A percentile compares a stretch with the other conserved stretches of the same genome.
Evolutionary conservation across 2,797 vertebrate genomes (phyloP).

Genomic region (Dendrocincla fuliginosa): DNA sequence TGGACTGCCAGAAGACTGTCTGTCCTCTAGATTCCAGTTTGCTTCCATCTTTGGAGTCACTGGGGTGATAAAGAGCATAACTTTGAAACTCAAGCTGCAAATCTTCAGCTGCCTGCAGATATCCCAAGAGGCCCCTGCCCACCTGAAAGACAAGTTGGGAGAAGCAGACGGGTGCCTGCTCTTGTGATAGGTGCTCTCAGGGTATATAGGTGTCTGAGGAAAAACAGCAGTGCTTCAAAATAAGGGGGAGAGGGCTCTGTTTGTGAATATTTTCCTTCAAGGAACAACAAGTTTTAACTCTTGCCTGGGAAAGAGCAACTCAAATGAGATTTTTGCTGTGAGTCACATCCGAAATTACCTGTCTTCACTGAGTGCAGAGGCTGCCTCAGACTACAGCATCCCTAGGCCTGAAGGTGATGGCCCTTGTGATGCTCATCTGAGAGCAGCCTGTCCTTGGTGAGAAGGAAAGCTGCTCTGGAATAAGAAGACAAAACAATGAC

Average conservation of each 20-base stretch:
- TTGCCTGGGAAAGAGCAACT: neutral
- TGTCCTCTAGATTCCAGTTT: neutral
- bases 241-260: neutral
- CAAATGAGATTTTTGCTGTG: neutral
- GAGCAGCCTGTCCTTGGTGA: neutral
- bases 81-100: neutral
- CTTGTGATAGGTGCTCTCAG: neutral
- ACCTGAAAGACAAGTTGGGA: neutral
- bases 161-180: neutral
- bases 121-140: neutral
- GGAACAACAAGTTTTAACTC: neutral
- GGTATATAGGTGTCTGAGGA: neutral
- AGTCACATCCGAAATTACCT: neutral
- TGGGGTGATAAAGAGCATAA: neutral
- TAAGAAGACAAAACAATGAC: neutral
- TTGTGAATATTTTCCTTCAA: neutral
- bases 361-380: neutral
- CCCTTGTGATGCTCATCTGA: neutral
- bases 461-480: neutral
- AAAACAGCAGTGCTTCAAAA: neutral
- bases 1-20: neutral
- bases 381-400: neutral
- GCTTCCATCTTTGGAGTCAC: neutral
- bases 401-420: neutral
- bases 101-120: neutral